phyloP scores from a whole-genome alignment of 2,113 vertebrate species.

The Trogon melanurus region DNA sequence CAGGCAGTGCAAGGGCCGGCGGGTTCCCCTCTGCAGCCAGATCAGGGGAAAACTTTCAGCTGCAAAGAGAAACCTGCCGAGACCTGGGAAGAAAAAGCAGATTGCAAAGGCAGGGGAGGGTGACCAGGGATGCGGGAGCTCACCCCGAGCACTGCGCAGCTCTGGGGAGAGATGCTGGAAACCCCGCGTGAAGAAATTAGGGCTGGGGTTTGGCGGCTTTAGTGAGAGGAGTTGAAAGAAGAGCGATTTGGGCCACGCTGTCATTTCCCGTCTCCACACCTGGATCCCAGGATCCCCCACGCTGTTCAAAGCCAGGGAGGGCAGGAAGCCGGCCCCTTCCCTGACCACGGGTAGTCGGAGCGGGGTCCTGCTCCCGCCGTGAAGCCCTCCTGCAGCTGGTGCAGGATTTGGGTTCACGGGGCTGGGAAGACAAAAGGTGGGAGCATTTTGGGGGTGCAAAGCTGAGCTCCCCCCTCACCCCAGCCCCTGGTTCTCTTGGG shows the following conservation, averaged over 20 bases:
- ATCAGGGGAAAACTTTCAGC: neutral
- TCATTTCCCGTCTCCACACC: neutral
- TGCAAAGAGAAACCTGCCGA: neutral
- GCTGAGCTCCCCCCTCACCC: neutral
- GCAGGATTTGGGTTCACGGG: accelerated
- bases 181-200: neutral
- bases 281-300: neutral
- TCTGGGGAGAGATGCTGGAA: neutral
- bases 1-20: neutral
- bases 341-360: neutral
- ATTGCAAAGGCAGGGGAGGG: neutral
- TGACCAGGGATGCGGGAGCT: accelerated
- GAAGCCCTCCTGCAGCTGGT: accelerated
- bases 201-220: neutral
- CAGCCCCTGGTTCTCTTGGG: neutral
- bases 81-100: neutral
- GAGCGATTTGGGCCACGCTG: accelerated
- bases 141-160: accelerated
- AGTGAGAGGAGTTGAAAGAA: neutral
- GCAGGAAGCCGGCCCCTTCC: neutral
- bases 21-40: accelerated
- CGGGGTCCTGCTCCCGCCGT: neutral
- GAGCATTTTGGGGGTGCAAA: neutral
- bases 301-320: neutral
- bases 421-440: neutral